Evolutionary conservation across 2,888 invertebrate species (phyloP), one percentile per base, ranked within the genome.

Genomic region (Cryptus armator): DNA sequence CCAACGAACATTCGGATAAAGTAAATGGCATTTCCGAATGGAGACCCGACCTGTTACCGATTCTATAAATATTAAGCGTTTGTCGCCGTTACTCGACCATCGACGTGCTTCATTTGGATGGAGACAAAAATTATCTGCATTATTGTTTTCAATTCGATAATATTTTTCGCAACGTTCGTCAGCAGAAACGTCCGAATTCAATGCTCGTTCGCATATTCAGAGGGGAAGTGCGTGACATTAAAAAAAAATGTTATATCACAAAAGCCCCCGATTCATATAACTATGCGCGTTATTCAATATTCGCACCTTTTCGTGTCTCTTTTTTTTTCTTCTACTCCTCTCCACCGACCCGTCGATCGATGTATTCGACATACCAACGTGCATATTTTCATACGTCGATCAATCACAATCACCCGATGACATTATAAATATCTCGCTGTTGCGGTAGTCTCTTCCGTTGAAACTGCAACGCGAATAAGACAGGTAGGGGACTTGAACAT

Each of bases 371-470:
- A 53, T 62, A 70, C 78, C 51, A 32, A 43, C 43, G 62, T 53
- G 29, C 44, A 62, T 6, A 74, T 71, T 82, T 75, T 66, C 62
- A 44, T 51, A 24, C 78, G 74, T 83, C 78, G 68, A 51, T 82
- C 64, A 70, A 75, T 83, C 68, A 68, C 78, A 68, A 83, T 83
- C 74, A 79, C 44, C 62, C 32, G 59, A 62, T 79, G 78, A 79
- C 68, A 53, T 79, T 68, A 32, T 37, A 83, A 83, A 78, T 78
- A 19, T 72, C 72, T 48, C 44, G n/a, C 24, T 62, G 32, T 74
- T 72, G 67, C 24, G 74, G 10, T 16, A 48, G n/a, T 46, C 74
- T 46, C 46, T 44, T 43, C 24, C 67, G 46, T 6, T 46, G 72
- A 24, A 44, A 59, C 9, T n/a, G 16, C 19, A 32, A 7, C 44